Evolutionary conservation across 2,113 vertebrate species (phyloP).

Genomic region (Acinonyx jubatus): DNA sequence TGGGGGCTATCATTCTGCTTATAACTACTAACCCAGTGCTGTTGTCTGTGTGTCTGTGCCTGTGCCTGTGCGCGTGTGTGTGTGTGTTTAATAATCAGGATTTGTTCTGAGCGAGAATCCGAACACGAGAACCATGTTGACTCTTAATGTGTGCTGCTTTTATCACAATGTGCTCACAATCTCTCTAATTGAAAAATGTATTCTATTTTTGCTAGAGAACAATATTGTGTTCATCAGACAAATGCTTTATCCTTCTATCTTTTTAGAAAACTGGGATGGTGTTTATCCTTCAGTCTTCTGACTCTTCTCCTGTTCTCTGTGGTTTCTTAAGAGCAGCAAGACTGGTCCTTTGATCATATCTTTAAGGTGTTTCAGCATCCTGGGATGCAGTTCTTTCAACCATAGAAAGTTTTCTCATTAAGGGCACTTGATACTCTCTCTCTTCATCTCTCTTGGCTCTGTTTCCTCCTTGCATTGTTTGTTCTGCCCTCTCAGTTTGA

Average conservation of each 20-base stretch:
- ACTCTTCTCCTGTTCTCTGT: neutral
- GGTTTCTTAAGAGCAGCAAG: constrained; percentile 6
- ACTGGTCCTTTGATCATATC: neutral
- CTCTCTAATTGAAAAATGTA: neutral
- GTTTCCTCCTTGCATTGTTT: constrained; percentile 6
- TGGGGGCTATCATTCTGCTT: neutral
- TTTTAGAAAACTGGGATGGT: neutral
- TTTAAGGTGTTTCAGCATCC: neutral
- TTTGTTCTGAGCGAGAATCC: neutral
- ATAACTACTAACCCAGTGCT: neutral
- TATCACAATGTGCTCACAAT: neutral
- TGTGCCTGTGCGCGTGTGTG: neutral
- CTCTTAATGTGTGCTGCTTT: neutral
- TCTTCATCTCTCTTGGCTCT: neutral
- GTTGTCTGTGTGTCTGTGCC: neutral
- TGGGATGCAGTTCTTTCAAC: neutral
- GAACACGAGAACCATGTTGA: neutral
- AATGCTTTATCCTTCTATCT: neutral
- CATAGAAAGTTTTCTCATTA: neutral
- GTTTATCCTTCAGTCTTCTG: neutral
- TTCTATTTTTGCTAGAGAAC: neutral
- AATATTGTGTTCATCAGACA: neutral
- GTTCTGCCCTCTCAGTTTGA: neutral
- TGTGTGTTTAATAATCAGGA: neutral
- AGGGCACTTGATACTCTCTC: neutral